These are phyloP conservation scores for Reticulitermes lucifugus DNA, from an alignment of 2,888 invertebrate genomes.

Conservation along the genomic window DNA sequence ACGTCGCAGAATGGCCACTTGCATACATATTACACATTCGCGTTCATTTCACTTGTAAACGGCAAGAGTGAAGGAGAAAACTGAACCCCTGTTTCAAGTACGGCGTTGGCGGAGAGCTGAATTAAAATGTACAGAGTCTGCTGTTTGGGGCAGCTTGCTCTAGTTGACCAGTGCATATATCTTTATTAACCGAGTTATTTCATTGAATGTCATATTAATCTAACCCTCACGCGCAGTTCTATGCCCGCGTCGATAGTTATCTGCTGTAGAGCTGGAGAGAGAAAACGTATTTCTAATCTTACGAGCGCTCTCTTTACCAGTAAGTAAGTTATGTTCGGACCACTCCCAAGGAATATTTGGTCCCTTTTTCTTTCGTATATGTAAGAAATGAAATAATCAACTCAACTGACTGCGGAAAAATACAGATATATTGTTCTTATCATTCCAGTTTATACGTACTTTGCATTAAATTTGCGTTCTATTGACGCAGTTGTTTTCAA, in stretches of 20 bases:
- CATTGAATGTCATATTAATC: slow-evolving; percentile 47
- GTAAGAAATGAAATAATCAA: too few relatives aligned
- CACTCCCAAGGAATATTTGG: too few relatives aligned
- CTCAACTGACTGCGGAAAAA: too few relatives aligned
- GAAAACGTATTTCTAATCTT: background rate
- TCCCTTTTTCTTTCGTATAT: too few relatives aligned
- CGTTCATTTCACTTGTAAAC: slow-evolving; percentile 48
- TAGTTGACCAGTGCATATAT: slow-evolving; percentile 35
- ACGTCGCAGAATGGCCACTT: slow-evolving; percentile 47
- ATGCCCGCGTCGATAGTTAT: background rate
- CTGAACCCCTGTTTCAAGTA: background rate
- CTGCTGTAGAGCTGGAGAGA: background rate
- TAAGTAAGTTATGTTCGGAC: too few relatives aligned
- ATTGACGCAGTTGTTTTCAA: too few relatives aligned
- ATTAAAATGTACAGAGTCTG: background rate
- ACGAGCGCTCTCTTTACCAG: background rate
- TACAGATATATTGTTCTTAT: too few relatives aligned
- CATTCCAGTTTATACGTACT: too few relatives aligned
- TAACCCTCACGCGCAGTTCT: slow-evolving; percentile 35
- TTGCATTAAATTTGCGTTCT: too few relatives aligned
- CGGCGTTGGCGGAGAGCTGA: slow-evolving; percentile 6
- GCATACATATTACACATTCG: slow-evolving; percentile 38
- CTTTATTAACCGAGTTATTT: slow-evolving; percentile 38
- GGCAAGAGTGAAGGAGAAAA: slow-evolving; percentile 19
- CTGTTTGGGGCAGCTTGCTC: slow-evolving; percentile 31